Percentiles rank a stretch among this genome's conserved stretches.
phyloP scores from a whole-genome alignment of 2,113 vertebrate genomes.

The Colius striatus region DNA sequence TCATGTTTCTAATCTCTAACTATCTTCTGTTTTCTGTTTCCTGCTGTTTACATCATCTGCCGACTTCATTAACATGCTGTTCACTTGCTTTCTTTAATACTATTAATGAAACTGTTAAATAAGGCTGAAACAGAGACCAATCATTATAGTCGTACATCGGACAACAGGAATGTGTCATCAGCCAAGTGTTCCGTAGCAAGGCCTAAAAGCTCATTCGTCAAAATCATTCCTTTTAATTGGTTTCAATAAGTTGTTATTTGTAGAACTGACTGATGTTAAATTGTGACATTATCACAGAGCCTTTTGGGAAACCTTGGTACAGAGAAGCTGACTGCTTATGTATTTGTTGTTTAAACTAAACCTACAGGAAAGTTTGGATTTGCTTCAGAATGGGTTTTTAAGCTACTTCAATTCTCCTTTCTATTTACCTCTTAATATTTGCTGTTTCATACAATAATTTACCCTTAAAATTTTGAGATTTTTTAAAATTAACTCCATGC shows the following conservation, averaged over 20 bases:
- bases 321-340: neutral
- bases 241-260: conserved; percentile 21
- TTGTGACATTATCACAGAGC: neutral
- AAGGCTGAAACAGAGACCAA: conserved; percentile 29
- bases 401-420: neutral
- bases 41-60: conserved; percentile 67
- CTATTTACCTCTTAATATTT: neutral
- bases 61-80: conserved; percentile 63
- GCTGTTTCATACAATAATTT: neutral
- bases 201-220: neutral
- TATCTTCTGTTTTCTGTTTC: conserved; percentile 42
- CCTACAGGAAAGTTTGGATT: neutral
- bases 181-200: neutral
- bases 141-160: neutral
- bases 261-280: conserved; percentile 16
- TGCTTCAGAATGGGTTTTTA: neutral
- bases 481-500: neutral
- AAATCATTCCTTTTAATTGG: conserved; percentile 30
- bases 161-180: neutral
- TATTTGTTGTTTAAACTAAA: neutral
- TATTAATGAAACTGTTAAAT: conserved; percentile 63
- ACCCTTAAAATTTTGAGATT: neutral
- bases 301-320: neutral
- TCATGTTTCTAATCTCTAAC: conserved; percentile 39
- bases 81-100: conserved; percentile 51